These are phyloP conservation scores for Characodon lateralis DNA, from an alignment of 2,797 vertebrate species.

Conservation along the genomic window DNA sequence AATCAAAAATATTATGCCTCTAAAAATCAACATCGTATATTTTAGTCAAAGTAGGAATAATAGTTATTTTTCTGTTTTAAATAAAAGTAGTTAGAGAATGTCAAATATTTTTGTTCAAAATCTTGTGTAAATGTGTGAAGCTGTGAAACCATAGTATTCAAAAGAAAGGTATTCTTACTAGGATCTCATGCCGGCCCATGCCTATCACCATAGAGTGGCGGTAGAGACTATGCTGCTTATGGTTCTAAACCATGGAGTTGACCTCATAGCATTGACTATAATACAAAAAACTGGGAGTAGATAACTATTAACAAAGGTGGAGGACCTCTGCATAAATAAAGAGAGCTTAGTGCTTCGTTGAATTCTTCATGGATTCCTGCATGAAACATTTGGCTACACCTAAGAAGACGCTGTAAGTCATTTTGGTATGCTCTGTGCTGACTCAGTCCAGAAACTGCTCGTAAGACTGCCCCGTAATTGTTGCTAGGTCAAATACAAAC, in stretches of 20 bases:
- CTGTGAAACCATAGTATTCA: no score
- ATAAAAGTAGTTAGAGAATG: background rate
- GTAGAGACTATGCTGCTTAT: no score
- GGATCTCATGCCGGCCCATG: no score
- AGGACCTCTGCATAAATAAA: background rate
- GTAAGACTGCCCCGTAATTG: background rate
- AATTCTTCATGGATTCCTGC: background rate
- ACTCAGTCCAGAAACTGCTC: background rate
- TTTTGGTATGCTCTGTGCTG: background rate
- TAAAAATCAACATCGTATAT: no score
- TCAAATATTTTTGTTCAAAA: background rate
- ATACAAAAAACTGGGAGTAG: background rate
- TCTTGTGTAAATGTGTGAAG: background rate
- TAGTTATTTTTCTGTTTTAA: background rate
- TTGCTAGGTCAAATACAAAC: background rate
- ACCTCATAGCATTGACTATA: background rate
- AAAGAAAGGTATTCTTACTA: no score
- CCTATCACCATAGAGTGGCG: no score
- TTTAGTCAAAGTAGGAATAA: no score
- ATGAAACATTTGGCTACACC: background rate
- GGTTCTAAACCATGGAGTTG: background rate
- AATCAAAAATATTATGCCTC: no score
- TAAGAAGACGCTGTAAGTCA: background rate
- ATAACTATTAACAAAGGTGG: background rate
- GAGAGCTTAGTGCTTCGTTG: background rate